phyloP scores from a whole-genome alignment of 2,113 vertebrate species.

The Zootoca vivipara region DNA sequence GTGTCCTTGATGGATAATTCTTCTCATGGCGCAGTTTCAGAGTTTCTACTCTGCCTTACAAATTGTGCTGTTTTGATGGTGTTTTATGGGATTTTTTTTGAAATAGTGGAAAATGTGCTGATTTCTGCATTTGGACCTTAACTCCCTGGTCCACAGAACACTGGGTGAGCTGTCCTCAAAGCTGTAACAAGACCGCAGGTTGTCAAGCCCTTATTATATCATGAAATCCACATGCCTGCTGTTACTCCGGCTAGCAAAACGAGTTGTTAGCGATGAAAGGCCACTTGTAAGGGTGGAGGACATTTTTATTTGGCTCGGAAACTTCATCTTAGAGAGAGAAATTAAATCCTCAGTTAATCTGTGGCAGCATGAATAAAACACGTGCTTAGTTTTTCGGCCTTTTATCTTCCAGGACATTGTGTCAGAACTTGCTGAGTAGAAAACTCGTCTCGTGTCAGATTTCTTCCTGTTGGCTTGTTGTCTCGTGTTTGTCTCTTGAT shows the following conservation, averaged over 20 bases:
- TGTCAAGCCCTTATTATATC: slow-evolving; percentile 7
- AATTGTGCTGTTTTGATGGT: not conserved
- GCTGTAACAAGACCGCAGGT: slow-evolving; percentile 46
- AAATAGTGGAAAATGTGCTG: not conserved
- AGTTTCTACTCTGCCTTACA: not conserved
- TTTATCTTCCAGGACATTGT: slow-evolving; percentile 61
- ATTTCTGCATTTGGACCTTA: not conserved
- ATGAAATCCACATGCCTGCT: slow-evolving; percentile 6
- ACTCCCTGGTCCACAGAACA: accelerated
- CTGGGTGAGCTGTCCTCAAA: slow-evolving; percentile 35
- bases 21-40: not conserved
- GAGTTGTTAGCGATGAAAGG: slow-evolving; percentile 46
- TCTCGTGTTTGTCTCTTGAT: slow-evolving; percentile 62
- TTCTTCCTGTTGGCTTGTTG: slow-evolving; percentile 66
- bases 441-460: slow-evolving; percentile 57
- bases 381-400: slow-evolving; percentile 50
- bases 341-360: slow-evolving; percentile 66
- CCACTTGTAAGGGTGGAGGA: slow-evolving; percentile 59
- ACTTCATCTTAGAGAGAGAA: slow-evolving; percentile 66
- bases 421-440: slow-evolving; percentile 54
- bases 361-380: slow-evolving; percentile 70
- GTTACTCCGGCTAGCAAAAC: slow-evolving; percentile 9
- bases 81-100: not conserved
- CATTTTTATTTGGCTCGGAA: slow-evolving; percentile 57
- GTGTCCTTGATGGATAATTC: not conserved